These are phyloP conservation scores for Melipona beecheii DNA, from an alignment of 2,888 invertebrate species.

Conservation along the genomic window DNA sequence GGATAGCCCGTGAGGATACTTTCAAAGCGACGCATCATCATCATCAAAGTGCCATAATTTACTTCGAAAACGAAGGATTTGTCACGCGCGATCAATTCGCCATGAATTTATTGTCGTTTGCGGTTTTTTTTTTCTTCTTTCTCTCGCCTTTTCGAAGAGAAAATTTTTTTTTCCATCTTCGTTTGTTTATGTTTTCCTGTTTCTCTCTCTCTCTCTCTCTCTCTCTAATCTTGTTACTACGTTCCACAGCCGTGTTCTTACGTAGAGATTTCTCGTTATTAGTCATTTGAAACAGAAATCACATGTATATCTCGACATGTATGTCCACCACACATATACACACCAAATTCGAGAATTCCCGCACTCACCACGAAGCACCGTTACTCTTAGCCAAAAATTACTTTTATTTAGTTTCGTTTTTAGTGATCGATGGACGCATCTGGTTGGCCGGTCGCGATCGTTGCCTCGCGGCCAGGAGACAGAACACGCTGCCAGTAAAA, in stretches of 20 bases:
- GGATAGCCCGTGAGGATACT: not conserved
- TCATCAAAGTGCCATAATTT: conserved; percentile 55
- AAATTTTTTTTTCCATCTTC: not conserved
- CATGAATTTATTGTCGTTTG: not conserved
- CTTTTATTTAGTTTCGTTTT: conserved; percentile 80
- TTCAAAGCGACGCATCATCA: conserved; percentile 29
- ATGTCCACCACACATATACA: conserved; percentile 21
- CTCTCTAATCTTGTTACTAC: conserved; percentile 18
- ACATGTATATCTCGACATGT: conserved; percentile 46
- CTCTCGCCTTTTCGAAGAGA: not conserved
- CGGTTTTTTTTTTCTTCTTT: not conserved
- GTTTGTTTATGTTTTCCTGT: not conserved
- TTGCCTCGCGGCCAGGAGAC: not conserved
- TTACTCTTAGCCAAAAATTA: conserved; percentile 84
- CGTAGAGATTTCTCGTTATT: conserved; percentile 58
- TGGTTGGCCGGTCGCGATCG: conserved; percentile 34
- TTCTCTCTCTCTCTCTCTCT: not conserved
- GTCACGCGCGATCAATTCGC: conserved; percentile 20
- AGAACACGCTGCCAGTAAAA: not conserved
- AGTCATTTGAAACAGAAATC: conserved; percentile 44
- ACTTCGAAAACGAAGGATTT: conserved; percentile 35
- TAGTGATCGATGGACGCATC: conserved; percentile 57
- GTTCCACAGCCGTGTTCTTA: conserved; percentile 58
- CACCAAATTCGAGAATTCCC: conserved; percentile 57
- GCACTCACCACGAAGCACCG: conserved; percentile 74